Evolutionary conservation across 2,888 invertebrate genomes (phyloP).

Genomic region (Drosophila rubida): DNA sequence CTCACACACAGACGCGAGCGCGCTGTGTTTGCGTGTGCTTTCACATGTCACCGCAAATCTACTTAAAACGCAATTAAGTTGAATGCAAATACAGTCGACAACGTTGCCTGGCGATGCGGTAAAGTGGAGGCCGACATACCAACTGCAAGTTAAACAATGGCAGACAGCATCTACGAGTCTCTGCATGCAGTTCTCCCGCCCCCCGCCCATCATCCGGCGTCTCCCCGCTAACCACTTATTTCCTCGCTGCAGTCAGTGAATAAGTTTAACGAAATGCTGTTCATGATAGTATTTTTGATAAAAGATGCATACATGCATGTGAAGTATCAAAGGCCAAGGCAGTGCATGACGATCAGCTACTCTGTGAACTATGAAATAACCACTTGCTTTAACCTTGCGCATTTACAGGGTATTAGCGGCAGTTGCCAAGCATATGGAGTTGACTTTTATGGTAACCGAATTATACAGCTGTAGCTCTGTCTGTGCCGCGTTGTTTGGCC

Average conservation of each 20-base stretch:
- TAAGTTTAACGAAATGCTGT: constrained; percentile 31
- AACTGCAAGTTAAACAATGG: constrained; percentile 65
- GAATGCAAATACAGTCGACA: constrained; percentile 72
- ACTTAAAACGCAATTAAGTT: constrained; percentile 82
- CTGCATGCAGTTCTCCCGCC: constrained; percentile 23
- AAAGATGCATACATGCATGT: constrained; percentile 8
- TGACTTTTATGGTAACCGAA: constrained; percentile 35
- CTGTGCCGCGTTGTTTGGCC: background rate
- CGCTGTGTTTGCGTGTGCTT: constrained; percentile 15
- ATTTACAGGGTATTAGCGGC: background rate
- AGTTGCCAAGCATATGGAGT: constrained; percentile 39
- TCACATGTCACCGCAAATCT: constrained; percentile 72
- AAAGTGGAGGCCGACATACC: constrained; percentile 44
- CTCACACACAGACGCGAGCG: background rate
- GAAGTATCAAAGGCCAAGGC: no score
- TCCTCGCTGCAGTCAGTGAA: constrained; percentile 10
- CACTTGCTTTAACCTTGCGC: background rate
- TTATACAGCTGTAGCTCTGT: constrained; percentile 24
- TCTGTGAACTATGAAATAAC: background rate
- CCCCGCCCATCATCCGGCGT: background rate
- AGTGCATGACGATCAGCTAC: constrained; percentile 11
- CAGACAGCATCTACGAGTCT: constrained; percentile 27
- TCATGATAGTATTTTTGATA: constrained; percentile 42
- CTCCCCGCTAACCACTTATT: background rate
- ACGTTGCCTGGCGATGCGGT: constrained; percentile 39